Percentiles rank a stretch among this genome's conserved stretches.
Conservation (phyloP, 2,888 invertebrate species). For the Acholoe squamosa region DNA sequence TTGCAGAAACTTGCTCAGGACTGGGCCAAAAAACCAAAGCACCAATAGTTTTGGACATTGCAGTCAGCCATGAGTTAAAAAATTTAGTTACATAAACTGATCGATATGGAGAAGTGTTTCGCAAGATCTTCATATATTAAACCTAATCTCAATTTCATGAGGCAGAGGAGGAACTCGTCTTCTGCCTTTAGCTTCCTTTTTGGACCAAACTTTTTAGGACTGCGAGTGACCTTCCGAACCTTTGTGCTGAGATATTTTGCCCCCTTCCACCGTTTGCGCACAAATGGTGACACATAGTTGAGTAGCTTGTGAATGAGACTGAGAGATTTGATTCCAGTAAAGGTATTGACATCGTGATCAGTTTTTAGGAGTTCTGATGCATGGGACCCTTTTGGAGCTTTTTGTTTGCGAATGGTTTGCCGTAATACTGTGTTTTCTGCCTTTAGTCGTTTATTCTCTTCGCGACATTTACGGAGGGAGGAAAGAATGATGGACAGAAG, state of each 20-base stretch:
- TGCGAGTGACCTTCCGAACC: not conserved
- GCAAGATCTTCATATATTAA: conserved; percentile 39
- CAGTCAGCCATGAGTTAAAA: conserved; percentile 49
- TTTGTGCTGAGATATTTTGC: not conserved
- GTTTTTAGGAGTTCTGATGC: not conserved
- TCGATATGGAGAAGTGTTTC: conserved; percentile 11
- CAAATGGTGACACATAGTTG: not conserved
- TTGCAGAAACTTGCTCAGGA: not conserved
- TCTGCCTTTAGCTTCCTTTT: not conserved
- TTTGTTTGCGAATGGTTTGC: no score
- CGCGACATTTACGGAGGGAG: no score
- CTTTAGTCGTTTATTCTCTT: no score
- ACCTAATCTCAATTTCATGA: conserved; percentile 43
- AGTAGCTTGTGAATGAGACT: not conserved
- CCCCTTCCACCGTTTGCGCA: not conserved
- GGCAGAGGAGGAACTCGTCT: conserved; percentile 40
- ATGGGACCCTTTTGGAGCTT: no score
- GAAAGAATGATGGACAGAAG: no score
- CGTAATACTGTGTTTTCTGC: no score
- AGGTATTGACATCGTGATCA: not conserved
- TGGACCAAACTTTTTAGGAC: not conserved
- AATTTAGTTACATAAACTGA: not conserved
- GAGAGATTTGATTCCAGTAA: not conserved
- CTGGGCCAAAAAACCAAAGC: not conserved
- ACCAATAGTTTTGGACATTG: not conserved